Evolutionary conservation across 30 jellyfish, hydroid and myxozoan genomes (phyloP).

Genomic region (Euphysa ruthae): DNA sequence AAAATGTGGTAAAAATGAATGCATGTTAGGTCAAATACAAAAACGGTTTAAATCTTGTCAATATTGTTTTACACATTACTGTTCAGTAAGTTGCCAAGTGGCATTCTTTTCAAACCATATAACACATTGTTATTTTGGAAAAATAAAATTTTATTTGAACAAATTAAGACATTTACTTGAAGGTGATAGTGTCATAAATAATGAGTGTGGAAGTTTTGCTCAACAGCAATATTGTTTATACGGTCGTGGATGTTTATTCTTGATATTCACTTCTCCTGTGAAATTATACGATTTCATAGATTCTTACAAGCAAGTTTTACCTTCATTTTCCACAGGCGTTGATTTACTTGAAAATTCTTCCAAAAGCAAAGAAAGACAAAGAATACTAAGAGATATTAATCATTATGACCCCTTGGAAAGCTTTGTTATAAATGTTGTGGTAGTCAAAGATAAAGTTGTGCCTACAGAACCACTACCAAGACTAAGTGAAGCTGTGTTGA

Average conservation of each 20-base stretch:
- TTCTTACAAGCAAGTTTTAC: slow-evolving; percentile 17
- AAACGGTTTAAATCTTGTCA: slow-evolving; percentile 60
- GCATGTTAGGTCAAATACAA: slow-evolving; percentile 56
- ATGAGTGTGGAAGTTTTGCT: slow-evolving; percentile 24
- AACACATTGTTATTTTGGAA: slow-evolving; percentile 55
- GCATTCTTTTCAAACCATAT: slow-evolving; percentile 32
- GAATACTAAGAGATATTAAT: slow-evolving; percentile 19
- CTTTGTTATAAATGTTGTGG: slow-evolving; percentile 51
- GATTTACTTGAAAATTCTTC: slow-evolving; percentile 46
- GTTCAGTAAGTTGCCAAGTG: slow-evolving; percentile 72
- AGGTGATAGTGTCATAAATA: not conserved
- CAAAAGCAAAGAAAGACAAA: slow-evolving; percentile 26
- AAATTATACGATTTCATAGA: slow-evolving; percentile 26
- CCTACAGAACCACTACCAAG: slow-evolving; percentile 83
- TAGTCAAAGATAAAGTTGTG: slow-evolving; percentile 45
- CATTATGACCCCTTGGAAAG: slow-evolving; percentile 51
- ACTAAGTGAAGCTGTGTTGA: slow-evolving; percentile 48
- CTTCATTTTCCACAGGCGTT: slow-evolving; percentile 41
- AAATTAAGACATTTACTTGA: not conserved
- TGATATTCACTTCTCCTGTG: slow-evolving; percentile 34
- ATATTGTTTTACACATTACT: slow-evolving; percentile 82
- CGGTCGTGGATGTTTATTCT: slow-evolving; percentile 66
- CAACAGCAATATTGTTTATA: slow-evolving; percentile 8
- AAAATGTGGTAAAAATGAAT: slow-evolving; percentile 44
- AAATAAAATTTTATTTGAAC: slow-evolving; percentile 32